Conservation (phyloP, 2,888 invertebrate species). For the Lithophane leautieri region DNA sequence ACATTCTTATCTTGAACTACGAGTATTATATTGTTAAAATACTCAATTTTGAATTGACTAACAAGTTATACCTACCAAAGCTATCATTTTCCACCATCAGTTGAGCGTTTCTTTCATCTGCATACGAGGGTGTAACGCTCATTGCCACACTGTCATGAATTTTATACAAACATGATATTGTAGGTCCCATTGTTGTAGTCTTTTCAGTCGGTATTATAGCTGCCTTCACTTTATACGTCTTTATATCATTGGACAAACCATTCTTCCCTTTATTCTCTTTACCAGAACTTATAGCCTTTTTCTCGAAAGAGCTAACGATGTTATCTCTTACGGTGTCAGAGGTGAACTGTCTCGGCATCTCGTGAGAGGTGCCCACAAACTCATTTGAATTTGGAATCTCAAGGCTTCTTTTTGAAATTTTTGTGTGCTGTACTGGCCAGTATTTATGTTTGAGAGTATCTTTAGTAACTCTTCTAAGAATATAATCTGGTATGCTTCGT, state of each 20-base stretch:
- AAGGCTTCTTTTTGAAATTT: constrained; percentile 78
- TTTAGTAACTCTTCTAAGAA: constrained; percentile 39
- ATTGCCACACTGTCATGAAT: constrained; percentile 79
- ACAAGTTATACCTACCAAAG: constrained; percentile 75
- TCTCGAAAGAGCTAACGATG: constrained; percentile 73
- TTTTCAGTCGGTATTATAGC: constrained; percentile 73
- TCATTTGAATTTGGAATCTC: constrained; percentile 78
- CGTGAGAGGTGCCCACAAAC: constrained; percentile 69
- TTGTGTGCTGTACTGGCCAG: constrained; percentile 58
- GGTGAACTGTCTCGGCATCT: constrained; percentile 69
- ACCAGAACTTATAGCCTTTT: constrained; percentile 71
- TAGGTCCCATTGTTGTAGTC: constrained; percentile 76
- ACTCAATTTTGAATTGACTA: neutral
- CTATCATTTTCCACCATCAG: constrained; percentile 82
- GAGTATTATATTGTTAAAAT: too few species aligned
- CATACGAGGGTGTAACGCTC: constrained; percentile 84
- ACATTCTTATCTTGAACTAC: neutral
- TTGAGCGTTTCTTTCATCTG: constrained; percentile 82
- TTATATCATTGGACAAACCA: constrained; percentile 72
- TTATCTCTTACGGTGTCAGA: constrained; percentile 71
- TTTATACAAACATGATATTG: constrained; percentile 84
- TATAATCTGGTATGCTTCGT: constrained; percentile 54
- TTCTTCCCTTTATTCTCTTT: constrained; percentile 77
- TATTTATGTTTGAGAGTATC: constrained; percentile 48
- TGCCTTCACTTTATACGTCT: constrained; percentile 78